A percentile compares a stretch with the other conserved stretches of the same genome.
These are phyloP conservation scores for Neosilurus hyrtlii DNA, from an alignment of 2,797 vertebrate genomes.

Conservation along the genomic window DNA sequence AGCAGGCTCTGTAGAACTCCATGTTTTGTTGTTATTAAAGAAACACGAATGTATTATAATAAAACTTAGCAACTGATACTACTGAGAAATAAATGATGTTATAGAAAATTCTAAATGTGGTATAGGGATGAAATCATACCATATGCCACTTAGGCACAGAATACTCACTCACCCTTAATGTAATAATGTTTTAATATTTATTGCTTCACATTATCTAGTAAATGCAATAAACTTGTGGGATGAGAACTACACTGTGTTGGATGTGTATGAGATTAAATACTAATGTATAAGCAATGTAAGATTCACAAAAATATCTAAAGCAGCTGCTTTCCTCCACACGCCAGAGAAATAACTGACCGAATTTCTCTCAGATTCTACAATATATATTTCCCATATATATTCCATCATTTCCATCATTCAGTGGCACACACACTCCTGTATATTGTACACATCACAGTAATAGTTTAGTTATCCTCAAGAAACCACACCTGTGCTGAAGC, in stretches of 20 bases:
- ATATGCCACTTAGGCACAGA: background rate
- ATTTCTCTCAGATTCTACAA: background rate
- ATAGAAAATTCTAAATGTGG: background rate
- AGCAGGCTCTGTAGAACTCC: background rate
- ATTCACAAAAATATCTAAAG: background rate
- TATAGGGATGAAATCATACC: background rate
- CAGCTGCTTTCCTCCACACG: background rate
- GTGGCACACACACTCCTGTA: background rate
- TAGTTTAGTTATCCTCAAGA: slow-evolving; percentile 14
- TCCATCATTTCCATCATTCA: background rate
- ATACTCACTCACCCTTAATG: background rate
- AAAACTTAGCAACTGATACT: background rate
- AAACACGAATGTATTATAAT: background rate
- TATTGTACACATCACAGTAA: slow-evolving; percentile 3
- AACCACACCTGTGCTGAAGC: slow-evolving; percentile 29
- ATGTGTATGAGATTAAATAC: background rate
- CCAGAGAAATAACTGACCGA: background rate
- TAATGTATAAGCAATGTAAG: no score
- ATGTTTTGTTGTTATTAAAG: background rate
- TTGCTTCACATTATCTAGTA: background rate
- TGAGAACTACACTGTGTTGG: background rate
- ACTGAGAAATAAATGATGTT: background rate
- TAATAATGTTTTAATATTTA: background rate
- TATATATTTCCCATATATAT: background rate
- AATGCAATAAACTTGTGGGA: background rate